A percentile compares a stretch with the other conserved stretches of the same genome.
phyloP scores from a whole-genome alignment of 2,113 vertebrate genomes.

The Aramus guarauna region DNA sequence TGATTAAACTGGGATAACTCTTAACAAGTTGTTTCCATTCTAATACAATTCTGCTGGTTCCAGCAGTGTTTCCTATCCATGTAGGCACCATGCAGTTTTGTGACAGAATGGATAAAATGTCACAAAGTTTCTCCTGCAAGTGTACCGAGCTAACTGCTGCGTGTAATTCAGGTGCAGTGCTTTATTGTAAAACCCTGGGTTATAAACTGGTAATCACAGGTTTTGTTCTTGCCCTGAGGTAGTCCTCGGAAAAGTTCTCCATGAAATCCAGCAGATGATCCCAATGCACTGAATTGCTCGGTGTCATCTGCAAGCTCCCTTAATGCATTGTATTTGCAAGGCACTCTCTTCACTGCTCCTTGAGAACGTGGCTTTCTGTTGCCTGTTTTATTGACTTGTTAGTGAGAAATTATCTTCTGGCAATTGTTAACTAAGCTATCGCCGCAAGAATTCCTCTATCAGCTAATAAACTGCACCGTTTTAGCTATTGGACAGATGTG shows the following conservation, averaged over 20 bases:
- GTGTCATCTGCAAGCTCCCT: background rate
- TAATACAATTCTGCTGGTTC: background rate
- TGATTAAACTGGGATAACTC: background rate
- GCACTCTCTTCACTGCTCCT: background rate
- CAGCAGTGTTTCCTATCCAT: background rate
- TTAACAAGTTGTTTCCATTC: background rate
- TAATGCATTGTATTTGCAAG: rapidly evolving
- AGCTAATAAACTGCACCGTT: background rate
- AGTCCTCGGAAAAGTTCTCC: background rate
- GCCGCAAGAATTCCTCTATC: background rate
- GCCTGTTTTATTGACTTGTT: rapidly evolving
- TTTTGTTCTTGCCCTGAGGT: background rate
- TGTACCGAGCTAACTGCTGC: background rate
- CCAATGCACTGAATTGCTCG: rapidly evolving
- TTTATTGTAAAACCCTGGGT: background rate
- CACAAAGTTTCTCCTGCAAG: background rate
- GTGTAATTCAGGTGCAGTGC: background rate
- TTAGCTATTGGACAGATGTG: background rate
- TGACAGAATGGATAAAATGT: background rate
- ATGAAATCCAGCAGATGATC: background rate
- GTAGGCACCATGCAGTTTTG: background rate
- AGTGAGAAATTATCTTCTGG: background rate
- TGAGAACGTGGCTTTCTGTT: background rate
- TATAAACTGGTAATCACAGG: background rate
- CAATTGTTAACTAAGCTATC: background rate